Evolutionary conservation across 2,888 invertebrate species (phyloP).

Genomic region (Erebia epiphron): DNA sequence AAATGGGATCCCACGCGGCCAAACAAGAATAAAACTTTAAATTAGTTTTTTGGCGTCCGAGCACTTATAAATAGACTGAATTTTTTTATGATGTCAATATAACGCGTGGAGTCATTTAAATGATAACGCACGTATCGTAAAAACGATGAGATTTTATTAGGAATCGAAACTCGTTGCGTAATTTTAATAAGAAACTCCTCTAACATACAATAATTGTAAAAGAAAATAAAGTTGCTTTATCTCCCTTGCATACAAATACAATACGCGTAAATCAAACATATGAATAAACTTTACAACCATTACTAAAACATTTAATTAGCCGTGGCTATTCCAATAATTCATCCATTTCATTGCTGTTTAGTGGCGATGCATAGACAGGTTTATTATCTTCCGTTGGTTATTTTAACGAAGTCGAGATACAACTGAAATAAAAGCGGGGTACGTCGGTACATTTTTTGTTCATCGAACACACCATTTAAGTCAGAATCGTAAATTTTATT

Average conservation of each 20-base stretch:
- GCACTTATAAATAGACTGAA: conserved; percentile 27
- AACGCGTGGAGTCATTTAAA: conserved; percentile 18
- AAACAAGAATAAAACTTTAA: conserved; percentile 36
- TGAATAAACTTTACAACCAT: conserved; percentile 37
- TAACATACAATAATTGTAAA: neutral
- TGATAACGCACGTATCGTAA: conserved; percentile 7
- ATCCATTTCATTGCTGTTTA: conserved; percentile 68
- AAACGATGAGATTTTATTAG: neutral
- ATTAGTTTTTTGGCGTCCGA: conserved; percentile 36
- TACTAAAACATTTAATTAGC: conserved; percentile 47
- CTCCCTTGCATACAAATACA: conserved; percentile 1
- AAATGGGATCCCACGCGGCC: conserved; percentile 36
- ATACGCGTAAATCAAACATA: conserved; percentile 22
- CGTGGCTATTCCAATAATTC: conserved; percentile 50
- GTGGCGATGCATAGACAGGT: conserved; percentile 67
- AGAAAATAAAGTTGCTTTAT: conserved; percentile 8
- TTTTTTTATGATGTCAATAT: conserved; percentile 25
- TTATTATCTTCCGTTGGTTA: conserved; percentile 74
- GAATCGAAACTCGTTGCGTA: conserved; percentile 4
- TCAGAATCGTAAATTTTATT: conserved; percentile 83
- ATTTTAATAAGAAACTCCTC: conserved; percentile 14
- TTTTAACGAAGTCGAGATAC: conserved; percentile 77
- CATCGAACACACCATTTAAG: conserved; percentile 78
- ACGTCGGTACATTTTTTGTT: conserved; percentile 74
- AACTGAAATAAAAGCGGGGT: conserved; percentile 77